Base-by-base conservation (phyloP, 2,888 invertebrate genomes). In the Noctua comes region DNA sequence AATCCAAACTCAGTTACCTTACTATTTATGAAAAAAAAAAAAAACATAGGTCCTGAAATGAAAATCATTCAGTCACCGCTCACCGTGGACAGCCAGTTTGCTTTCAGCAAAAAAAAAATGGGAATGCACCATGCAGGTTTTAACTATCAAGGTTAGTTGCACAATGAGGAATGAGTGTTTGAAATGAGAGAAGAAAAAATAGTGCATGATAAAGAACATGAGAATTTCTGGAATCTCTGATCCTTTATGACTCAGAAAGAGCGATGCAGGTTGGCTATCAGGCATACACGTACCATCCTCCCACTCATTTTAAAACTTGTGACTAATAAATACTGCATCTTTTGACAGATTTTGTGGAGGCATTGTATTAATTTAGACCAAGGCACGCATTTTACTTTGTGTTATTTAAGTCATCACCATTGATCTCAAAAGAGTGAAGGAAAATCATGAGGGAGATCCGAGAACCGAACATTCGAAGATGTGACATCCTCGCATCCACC, bases 291-390 rank as follows among this genome's bases (percentile, higher is more conserved):
- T 70, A 51, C 64, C 27, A 65, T 54, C 64, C 46, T 71, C 70
- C 85, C 40, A 82, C 85, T 40, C n/a, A 69, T 16, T 69, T 51
- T 2, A 11, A 72, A 8, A n/a, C 46, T 64, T 36, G 65, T 73
- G 16, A 18, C 31, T 57, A 59, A 64, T 72, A 74, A 71, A 79
- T 73, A 48, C 59, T 79, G 27, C 59, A 75, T 68, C 62, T 69
- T 51, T 62, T 62, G 68, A 73, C 51, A 73, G 62, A 64, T 78
- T 62, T 46, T 68, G 48, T 46, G 46, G 46, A 57, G 40, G 57
- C 43, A 51, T 11, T 27, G 16, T 54, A 24, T 73, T 31, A 43
- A 71, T 43, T 54, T 54, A 57, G 62, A 64, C 4, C 62, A 31
- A 64, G 62, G 31, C 4, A 10, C 31, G 31, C 31, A 31, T 31